A percentile compares a stretch with the other conserved stretches of the same genome.
phyloP scores from a whole-genome alignment of 2,888 invertebrate genomes.

The Charanyca ferruginea region DNA sequence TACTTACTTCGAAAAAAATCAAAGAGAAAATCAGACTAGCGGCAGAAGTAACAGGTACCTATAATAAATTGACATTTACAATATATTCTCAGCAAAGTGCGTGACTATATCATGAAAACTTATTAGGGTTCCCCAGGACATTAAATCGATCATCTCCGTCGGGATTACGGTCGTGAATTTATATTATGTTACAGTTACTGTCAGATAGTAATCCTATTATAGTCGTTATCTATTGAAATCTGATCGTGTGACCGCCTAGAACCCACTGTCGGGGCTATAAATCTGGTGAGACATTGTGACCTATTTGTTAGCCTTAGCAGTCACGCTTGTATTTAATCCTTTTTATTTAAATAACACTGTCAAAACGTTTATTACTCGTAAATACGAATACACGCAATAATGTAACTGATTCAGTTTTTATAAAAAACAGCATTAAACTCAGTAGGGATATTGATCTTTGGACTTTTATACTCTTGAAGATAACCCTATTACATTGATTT shows the following conservation, averaged over 20 bases:
- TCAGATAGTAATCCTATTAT: slow-evolving; percentile 72
- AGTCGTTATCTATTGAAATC: slow-evolving; percentile 71
- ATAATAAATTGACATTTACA: slow-evolving; percentile 45
- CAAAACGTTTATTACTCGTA: slow-evolving; percentile 43
- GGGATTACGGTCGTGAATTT: slow-evolving; percentile 68
- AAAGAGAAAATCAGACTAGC: slow-evolving; percentile 20
- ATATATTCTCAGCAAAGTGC: slow-evolving; percentile 38
- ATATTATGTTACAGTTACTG: slow-evolving; percentile 68
- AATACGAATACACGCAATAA: slow-evolving; percentile 5
- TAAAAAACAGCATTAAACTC: slow-evolving; percentile 31
- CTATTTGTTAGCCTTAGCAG: slow-evolving; percentile 63
- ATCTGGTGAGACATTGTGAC: slow-evolving; percentile 60
- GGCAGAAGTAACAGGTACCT: slow-evolving; percentile 4
- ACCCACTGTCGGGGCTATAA: slow-evolving; percentile 59
- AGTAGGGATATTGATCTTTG: slow-evolving; percentile 23
- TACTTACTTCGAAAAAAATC: slow-evolving; percentile 18
- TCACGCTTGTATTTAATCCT: slow-evolving; percentile 61
- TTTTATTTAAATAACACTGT: slow-evolving; percentile 58
- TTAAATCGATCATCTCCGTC: slow-evolving; percentile 56
- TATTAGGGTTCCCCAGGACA: slow-evolving; percentile 56
- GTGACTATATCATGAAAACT: slow-evolving; percentile 46
- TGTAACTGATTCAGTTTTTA: slow-evolving; percentile 43
- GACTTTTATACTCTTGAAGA: slow-evolving; percentile 1
- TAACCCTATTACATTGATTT: slow-evolving; percentile 28
- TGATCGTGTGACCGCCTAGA: slow-evolving; percentile 66